Evolutionary conservation across 2,113 vertebrate genomes (phyloP), one percentile per base, ranked within the genome.

Genomic region (Megaceryle torquata): DNA sequence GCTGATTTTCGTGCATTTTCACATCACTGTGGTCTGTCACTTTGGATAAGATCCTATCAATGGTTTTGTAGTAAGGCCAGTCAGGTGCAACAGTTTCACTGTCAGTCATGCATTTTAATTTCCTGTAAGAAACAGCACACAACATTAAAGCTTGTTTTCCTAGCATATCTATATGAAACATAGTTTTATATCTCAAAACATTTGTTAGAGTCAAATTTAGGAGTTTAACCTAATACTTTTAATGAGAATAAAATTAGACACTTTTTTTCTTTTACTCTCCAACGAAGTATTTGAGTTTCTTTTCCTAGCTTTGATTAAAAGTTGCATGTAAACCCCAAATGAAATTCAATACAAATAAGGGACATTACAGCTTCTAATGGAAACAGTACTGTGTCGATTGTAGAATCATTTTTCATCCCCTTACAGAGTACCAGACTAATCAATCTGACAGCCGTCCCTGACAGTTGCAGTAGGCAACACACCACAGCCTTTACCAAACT

Each of bases 1-100:
- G 97, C 94, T 98, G 98, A 69, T 97, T 97, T 70, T 99, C 99
- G 28, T 98, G 95, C 94, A 98, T 97, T 95, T 97, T 98, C 96
- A 98, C 98, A 71, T 98, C 98, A 22, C 97, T 98, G 71, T 98
- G 98, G 95, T 99, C 99, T 64, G 98, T 97, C 37, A 98, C 98
- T 97, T 99, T 99, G 96, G 98, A 98, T 92, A 99, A 98, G 96
- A 99, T 99, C 97, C 98, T 99, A 91, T 99, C 99, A 93, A 99
- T 99, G 93, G 99, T 94, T 97, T 99, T 99, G 95, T 98, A 99
- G 97, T 99, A 99, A 53, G 99, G 99, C 99, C 99, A 99, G 96
- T 99, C 99, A 10, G 99, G 98, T 13, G 93, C 96, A 89, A 98
- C 97, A 19, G 97, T 97, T 61, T 98, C 98, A 94, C 98, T 98